phyloP scores from a whole-genome alignment of 2,888 invertebrate species.

The Beris chalybata region DNA sequence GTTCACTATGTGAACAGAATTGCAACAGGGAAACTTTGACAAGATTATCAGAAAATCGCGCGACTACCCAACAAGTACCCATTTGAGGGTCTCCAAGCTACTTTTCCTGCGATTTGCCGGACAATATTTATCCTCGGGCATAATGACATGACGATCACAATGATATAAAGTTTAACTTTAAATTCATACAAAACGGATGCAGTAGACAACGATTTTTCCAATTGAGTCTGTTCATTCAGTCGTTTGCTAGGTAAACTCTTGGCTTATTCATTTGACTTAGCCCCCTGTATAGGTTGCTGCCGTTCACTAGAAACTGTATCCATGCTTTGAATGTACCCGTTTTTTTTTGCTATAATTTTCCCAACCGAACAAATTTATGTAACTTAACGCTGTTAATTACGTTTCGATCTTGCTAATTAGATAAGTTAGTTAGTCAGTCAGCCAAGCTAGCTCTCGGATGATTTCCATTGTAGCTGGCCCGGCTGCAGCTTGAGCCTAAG shows the following conservation, averaged over 20 bases:
- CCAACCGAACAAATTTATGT: constrained; percentile 33
- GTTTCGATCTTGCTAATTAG: constrained; percentile 36
- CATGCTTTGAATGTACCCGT: background rate
- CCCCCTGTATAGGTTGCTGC: too few species aligned
- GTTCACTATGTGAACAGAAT: background rate
- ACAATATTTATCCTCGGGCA: too few species aligned
- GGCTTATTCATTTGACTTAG: too few species aligned
- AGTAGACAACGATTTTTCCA: constrained; percentile 5
- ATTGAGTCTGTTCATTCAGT: background rate
- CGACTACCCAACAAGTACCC: too few species aligned
- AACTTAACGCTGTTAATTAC: constrained; percentile 36
- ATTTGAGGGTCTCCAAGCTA: too few species aligned
- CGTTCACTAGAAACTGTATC: background rate
- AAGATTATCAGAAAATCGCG: constrained; percentile 7
- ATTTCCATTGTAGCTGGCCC: background rate
- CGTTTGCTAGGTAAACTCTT: too few species aligned
- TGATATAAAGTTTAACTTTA: background rate
- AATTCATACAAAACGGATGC: constrained; percentile 28
- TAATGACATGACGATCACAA: too few species aligned
- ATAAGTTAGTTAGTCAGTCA: constrained; percentile 20
- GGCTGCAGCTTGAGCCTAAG: background rate
- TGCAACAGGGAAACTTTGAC: constrained; percentile 1
- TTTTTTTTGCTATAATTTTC: constrained; percentile 7
- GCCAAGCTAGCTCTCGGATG: background rate
- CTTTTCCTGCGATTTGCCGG: too few species aligned